A percentile compares a stretch with the other conserved stretches of the same genome.
Evolutionary conservation across 2,888 invertebrate species (phyloP).

Genomic region (Protophormia terraenovae): DNA sequence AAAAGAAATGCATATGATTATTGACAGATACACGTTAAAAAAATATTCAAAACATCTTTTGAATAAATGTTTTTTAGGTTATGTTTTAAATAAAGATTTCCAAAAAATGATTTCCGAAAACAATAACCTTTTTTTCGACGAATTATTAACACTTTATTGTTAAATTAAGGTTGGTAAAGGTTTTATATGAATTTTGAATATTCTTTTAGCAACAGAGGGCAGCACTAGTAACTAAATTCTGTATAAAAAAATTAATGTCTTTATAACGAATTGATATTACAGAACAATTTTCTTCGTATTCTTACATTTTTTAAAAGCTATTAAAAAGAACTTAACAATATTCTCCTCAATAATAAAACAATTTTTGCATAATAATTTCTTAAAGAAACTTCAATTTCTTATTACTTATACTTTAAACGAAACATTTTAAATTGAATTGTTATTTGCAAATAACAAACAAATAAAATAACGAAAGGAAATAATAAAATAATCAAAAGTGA

Average conservation of each 20-base stretch:
- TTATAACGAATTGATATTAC: no score
- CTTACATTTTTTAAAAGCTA: no score
- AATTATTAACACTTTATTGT: background rate
- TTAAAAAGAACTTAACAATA: no score
- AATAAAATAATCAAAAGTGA: constrained; percentile 7
- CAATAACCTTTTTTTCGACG: background rate
- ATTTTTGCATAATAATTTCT: background rate
- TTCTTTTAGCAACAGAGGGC: no score
- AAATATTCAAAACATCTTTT: background rate
- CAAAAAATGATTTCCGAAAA: background rate
- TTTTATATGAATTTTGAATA: no score
- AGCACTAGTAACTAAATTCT: no score
- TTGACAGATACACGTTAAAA: constrained; percentile 26
- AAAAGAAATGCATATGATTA: constrained; percentile 27
- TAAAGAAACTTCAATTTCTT: background rate
- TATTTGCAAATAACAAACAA: background rate
- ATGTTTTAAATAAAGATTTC: background rate
- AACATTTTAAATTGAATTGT: constrained; percentile 35
- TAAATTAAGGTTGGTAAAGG: no score
- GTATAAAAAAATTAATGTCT: no score
- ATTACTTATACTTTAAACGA: background rate
- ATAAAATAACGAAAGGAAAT: constrained; percentile 28
- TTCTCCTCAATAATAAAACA: no score
- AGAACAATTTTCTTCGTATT: background rate
- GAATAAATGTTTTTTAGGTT: background rate